Percentiles rank a stretch among this genome's conserved stretches.
Conservation (phyloP, 2,797 vertebrate species). For the Muraenolepis orangiensis region DNA sequence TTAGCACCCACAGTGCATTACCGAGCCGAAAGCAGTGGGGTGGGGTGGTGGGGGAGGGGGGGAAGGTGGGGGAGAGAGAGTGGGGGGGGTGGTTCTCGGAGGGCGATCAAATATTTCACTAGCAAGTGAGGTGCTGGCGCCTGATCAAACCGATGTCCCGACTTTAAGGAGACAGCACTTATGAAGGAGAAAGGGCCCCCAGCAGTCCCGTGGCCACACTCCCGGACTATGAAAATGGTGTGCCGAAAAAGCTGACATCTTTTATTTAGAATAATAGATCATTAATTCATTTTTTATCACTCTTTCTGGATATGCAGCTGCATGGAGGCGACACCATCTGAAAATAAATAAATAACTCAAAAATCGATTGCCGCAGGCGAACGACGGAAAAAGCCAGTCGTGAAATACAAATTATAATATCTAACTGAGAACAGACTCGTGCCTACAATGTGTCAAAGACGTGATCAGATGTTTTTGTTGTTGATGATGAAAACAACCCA, state of each 20-base stretch:
- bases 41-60: too few relatives aligned
- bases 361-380: not conserved
- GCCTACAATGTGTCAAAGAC: too few relatives aligned
- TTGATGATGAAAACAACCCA: too few relatives aligned
- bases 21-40: slow-evolving; percentile 8
- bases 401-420: too few relatives aligned
- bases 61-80: not conserved
- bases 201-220: too few relatives aligned
- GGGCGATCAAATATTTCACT: not conserved
- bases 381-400: too few relatives aligned
- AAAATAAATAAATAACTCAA: slow-evolving; percentile 10
- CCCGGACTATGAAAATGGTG: too few relatives aligned
- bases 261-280: slow-evolving; percentile 23
- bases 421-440: too few relatives aligned
- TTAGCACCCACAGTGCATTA: slow-evolving; percentile 2
- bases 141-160: not conserved
- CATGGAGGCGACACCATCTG: slow-evolving; percentile 29
- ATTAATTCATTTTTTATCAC: slow-evolving; percentile 10
- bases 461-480: too few relatives aligned
- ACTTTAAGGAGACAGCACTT: too few relatives aligned
- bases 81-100: not conserved
- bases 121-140: not conserved
- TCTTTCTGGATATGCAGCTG: not conserved
- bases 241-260: not conserved
- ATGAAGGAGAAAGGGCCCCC: too few relatives aligned